These are phyloP conservation scores for Hermetia illucens DNA, from an alignment of 1,140 invertebrate species.

Conservation along the genomic window DNA sequence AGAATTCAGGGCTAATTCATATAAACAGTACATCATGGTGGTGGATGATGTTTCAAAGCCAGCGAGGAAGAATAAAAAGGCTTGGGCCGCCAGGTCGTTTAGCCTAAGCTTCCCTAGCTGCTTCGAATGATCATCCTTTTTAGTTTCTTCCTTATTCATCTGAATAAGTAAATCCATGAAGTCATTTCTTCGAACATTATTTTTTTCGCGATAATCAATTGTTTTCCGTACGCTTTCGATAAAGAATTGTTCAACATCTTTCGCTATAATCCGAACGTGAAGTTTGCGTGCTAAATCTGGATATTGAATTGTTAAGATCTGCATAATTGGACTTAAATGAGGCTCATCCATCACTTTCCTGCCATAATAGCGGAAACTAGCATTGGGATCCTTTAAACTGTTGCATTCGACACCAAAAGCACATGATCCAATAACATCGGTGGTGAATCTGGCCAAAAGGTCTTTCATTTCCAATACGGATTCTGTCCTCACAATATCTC, in stretches of 20 bases:
- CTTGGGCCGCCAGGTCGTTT: constrained; percentile 23
- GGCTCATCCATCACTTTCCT: too few species aligned
- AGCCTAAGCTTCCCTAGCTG: constrained; percentile 17
- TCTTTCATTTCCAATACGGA: constrained; percentile 3
- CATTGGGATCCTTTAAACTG: background rate
- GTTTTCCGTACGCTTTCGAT: constrained; percentile 14
- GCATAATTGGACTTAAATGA: too few species aligned
- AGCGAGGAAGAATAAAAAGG: constrained; percentile 26
- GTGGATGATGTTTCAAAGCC: constrained; percentile 41
- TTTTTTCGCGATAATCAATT: constrained; percentile 20
- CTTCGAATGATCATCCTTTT: constrained; percentile 8
- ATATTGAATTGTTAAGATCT: too few species aligned
- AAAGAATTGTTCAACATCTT: constrained; percentile 19
- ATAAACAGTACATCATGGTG: constrained; percentile 31
- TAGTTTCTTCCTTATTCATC: constrained; percentile 29
- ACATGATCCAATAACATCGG: constrained; percentile 37
- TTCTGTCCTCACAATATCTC: constrained; percentile 29
- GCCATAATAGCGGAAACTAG: constrained; percentile 11
- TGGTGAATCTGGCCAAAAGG: constrained; percentile 29
- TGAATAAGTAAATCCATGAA: constrained; percentile 37
- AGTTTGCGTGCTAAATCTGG: too few species aligned
- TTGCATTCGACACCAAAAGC: constrained; percentile 37
- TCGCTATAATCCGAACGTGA: too few species aligned
- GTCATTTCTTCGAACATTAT: constrained; percentile 28
- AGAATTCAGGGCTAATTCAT: constrained; percentile 36